Base-by-base conservation (phyloP, 2,797 vertebrate genomes). In the Platalea minor region DNA sequence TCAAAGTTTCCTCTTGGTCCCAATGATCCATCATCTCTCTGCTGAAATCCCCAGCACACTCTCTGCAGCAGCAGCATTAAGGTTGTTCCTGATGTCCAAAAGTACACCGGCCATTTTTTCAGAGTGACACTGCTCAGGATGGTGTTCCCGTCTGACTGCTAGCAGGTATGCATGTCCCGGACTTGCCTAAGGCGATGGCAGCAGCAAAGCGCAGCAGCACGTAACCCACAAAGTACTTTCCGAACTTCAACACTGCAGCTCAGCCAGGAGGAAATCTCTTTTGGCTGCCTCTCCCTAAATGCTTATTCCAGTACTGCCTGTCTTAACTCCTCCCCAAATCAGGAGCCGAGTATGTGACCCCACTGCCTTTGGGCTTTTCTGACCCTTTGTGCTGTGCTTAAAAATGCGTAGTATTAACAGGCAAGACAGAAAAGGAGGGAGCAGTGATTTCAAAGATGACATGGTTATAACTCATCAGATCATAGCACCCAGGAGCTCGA, bases 181-280 rank as follows among this genome's bases (percentile, higher is more conserved):
- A 79, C 54, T 68, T 65, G 59, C 70, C 63, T 28, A 39, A 69
- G 39, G 65, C 7, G 0, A 60, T 23, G 56, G 72, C 72, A 93
- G 59, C 53, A 70, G 68, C 39, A 25, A 82, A 91, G 46, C 2
- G 1, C 43, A 72, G 67, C 56, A 78, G 72, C 91, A 89, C 1
- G 0, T 89, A 94, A 80, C 18, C 39, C 57, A 59, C 76, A 72
- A 14, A 57, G 48, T 9, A 53, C 68, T 70, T 67, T 73, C 67
- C 8, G 2, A 95, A 80, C 65, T 81, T 65, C 37, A 69, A 29
- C 3, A 1, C 21, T 0, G 5, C 2, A 2, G 57, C 76, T 88
- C 67, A 87, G 67, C 46, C 74, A 93, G 91, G 60, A 93, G 80
- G 90, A 96, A 95, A 91, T 85, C 46, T 57, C 88, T 88, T 70